Evolutionary conservation across 2,797 vertebrate species (phyloP).

Genomic region (Sarcoramphus papa): DNA sequence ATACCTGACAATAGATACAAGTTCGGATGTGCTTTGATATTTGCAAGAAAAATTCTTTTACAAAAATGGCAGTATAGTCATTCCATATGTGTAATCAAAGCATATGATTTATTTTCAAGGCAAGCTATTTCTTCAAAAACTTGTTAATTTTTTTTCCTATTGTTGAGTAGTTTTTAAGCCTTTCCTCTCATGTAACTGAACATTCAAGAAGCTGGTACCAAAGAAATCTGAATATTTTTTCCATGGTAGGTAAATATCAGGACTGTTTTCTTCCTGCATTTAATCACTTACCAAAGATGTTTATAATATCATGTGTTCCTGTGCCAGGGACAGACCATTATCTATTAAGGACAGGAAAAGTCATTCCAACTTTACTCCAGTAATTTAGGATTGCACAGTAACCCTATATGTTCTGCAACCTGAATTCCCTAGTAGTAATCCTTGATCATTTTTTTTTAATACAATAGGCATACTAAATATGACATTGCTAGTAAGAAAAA

Average conservation of each 20-base stretch:
- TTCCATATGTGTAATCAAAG: not conserved
- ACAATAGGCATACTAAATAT: not conserved
- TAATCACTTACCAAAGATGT: not conserved
- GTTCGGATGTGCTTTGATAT: not conserved
- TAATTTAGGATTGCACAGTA: slow-evolving; percentile 2
- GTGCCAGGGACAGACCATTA: not conserved
- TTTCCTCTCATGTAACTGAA: not conserved
- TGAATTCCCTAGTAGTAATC: not conserved
- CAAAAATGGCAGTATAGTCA: not conserved
- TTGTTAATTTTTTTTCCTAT: not conserved
- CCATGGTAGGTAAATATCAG: not conserved
- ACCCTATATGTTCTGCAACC: not conserved
- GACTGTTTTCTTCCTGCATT: not conserved
- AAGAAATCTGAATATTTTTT: not conserved
- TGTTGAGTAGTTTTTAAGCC: not conserved
- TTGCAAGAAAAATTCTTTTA: not conserved
- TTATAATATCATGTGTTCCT: not conserved
- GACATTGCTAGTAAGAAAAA: not conserved
- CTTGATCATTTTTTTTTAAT: not conserved
- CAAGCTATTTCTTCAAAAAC: not conserved
- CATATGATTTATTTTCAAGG: not conserved
- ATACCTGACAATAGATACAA: not conserved
- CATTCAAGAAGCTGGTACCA: not conserved
- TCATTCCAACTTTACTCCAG: not conserved
- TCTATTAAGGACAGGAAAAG: not conserved